Base-by-base conservation (phyloP, 2,797 vertebrate genomes). In the Labeo calbasu region DNA sequence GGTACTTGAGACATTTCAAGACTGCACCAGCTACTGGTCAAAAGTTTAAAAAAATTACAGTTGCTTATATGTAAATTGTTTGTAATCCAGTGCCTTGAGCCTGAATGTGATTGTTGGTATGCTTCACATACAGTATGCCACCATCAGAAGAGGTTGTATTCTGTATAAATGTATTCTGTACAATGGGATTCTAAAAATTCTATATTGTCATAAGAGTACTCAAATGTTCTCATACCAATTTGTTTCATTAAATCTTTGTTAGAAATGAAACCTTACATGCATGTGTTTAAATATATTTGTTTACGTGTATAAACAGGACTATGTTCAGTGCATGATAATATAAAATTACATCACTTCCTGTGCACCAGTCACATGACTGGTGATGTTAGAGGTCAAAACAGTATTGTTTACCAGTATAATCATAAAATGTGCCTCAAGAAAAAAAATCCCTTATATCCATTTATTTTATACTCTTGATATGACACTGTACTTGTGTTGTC, bases 331-430 rank as follows among this genome's bases (percentile, higher is more conserved):
- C 79, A 63, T 23, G 46, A 40, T 40, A 2, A 40, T 73, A 6
- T 51, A n/a, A 9, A 40, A 46, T 76, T 5, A 19, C 48, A 83
- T 46, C 15, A 76, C 17, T 55, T 68, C 28, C 19, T 82, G 69
- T 63, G 36, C 79, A 81, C 48, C 25, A 63, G 12, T 32, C 79
- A 75, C 70, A 66, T 66, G 21, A 51, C 25, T 75, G 11, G 40
- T 36, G 40, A 4, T 72, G 25, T n/a, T 36, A 2, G 12, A 14
- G 32, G 25, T 72, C 69, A 17, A 46, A 25, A 63, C 21, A 53
- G 46, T 75, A 51, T 82, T 65, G 57, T 82, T 82, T 82, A 73
- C 43, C 15, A 50, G 17, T 61, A n/a, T 61, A 57, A 32, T 72
- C 43, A 2, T 61, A 51, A 61, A 59, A 63, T 72, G 80, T 73